Evolutionary conservation across 2,888 invertebrate genomes (phyloP).

Genomic region (Agrotis segetum): DNA sequence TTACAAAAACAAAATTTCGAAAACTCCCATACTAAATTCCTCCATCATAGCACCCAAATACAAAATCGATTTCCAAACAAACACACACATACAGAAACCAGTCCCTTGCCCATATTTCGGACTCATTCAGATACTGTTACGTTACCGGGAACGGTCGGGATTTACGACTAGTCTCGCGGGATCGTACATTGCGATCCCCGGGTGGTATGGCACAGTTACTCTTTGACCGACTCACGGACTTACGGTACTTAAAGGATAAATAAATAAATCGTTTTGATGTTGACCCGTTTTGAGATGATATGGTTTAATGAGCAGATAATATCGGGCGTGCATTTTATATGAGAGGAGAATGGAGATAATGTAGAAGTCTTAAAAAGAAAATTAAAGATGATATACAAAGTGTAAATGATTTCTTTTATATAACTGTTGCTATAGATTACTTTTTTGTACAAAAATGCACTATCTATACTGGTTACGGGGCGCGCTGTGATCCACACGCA

Average conservation of each 20-base stretch:
- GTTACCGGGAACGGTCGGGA: constrained; percentile 74
- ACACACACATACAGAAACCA: constrained; percentile 17
- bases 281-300: constrained; percentile 39
- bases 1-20: no score
- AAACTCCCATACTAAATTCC: no score
- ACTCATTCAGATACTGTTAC: constrained; percentile 76
- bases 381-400: neutral
- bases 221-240: constrained; percentile 76
- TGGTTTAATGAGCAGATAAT: constrained; percentile 39
- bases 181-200: constrained; percentile 68
- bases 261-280: constrained; percentile 51
- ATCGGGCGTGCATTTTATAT: neutral
- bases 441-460: no score
- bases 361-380: neutral
- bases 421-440: no score
- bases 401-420: no score
- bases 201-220: constrained; percentile 85
- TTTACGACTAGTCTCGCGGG: constrained; percentile 75
- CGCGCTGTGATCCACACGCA: no score
- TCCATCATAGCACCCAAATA: neutral
- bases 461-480: no score
- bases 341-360: rapidly evolving
- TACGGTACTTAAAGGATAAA: constrained; percentile 70
- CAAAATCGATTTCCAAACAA: neutral
- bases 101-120: constrained; percentile 50